A percentile compares a stretch with the other conserved stretches of the same genome.
Evolutionary conservation across 2,888 invertebrate genomes (phyloP).

Genomic region (Aquatica leii): DNA sequence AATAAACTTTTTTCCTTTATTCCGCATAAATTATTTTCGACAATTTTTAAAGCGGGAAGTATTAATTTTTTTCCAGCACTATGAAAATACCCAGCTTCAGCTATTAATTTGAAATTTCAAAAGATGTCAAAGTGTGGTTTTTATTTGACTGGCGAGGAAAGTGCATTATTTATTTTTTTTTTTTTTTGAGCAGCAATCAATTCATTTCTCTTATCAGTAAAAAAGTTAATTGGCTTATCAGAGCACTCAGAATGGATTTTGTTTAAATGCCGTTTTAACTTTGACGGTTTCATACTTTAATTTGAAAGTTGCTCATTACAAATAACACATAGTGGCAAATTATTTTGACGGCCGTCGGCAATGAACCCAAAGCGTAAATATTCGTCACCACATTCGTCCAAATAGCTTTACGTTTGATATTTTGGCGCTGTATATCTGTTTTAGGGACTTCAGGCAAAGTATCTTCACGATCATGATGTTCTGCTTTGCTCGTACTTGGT

Average conservation of each 20-base stretch:
- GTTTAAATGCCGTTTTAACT: no score
- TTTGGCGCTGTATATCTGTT: no score
- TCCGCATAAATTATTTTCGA: conserved; percentile 20
- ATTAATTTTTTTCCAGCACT: conserved; percentile 26
- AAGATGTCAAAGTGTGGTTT: conserved; percentile 23
- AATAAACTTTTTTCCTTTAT: conserved; percentile 15
- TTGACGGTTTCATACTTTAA: conserved; percentile 39
- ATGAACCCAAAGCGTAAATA: no score
- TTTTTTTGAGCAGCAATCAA: conserved; percentile 25
- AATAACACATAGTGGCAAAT: conserved; percentile 31
- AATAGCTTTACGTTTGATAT: conserved; percentile 16
- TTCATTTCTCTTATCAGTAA: conserved; percentile 5
- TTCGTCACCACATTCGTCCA: conserved; percentile 17
- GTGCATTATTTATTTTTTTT: conserved; percentile 15
- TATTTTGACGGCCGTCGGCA: conserved; percentile 19
- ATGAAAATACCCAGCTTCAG: conserved; percentile 21
- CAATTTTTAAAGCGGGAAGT: conserved; percentile 27
- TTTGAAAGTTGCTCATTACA: no score
- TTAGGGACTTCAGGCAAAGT: conserved; percentile 13
- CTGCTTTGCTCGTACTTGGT: no score
- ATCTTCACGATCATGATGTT: no score
- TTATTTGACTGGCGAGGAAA: conserved; percentile 17
- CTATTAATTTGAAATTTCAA: conserved; percentile 27
- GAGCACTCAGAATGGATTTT: no score
- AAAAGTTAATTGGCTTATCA: no score